A percentile compares a stretch with the other conserved stretches of the same genome.
Evolutionary conservation across 2,113 vertebrate genomes (phyloP).

Genomic region (Callopanchax toddi): DNA sequence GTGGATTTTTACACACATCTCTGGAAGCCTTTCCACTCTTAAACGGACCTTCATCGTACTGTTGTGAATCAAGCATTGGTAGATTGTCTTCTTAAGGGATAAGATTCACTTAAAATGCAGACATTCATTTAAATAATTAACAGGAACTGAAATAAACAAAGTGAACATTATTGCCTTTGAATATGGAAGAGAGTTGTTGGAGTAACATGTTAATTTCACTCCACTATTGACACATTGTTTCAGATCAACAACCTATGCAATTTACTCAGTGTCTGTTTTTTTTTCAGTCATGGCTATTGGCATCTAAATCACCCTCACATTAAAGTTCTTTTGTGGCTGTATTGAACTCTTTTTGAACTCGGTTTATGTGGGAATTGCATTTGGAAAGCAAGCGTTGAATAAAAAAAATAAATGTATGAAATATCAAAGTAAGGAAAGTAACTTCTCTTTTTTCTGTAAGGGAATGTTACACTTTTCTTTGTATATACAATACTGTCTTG

Average conservation of each 20-base stretch:
- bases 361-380: neutral
- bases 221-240: constrained; percentile 47
- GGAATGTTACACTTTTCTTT: too few relatives aligned
- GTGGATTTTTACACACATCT: constrained; percentile 14
- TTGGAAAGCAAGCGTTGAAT: neutral
- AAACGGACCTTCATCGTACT: constrained; percentile 14
- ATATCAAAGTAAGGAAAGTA: too few relatives aligned
- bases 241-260: constrained; percentile 76
- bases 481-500: too few relatives aligned
- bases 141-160: constrained; percentile 29
- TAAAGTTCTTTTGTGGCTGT: constrained; percentile 70
- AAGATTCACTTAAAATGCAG: constrained; percentile 6
- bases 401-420: neutral
- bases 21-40: constrained; percentile 27
- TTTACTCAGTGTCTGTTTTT: constrained; percentile 57
- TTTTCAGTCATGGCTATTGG: constrained; percentile 37
- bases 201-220: constrained; percentile 41
- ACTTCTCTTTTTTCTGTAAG: too few relatives aligned
- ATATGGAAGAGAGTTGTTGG: constrained; percentile 8
- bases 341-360: constrained; percentile 19
- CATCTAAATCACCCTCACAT: constrained; percentile 62
- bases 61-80: constrained; percentile 25
- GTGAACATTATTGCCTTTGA: constrained; percentile 17
- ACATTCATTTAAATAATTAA: constrained; percentile 3
- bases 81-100: constrained; percentile 10